These are phyloP conservation scores for Ardeotis arabs DNA, from an alignment of 2,113 vertebrate genomes.

Conservation along the genomic window DNA sequence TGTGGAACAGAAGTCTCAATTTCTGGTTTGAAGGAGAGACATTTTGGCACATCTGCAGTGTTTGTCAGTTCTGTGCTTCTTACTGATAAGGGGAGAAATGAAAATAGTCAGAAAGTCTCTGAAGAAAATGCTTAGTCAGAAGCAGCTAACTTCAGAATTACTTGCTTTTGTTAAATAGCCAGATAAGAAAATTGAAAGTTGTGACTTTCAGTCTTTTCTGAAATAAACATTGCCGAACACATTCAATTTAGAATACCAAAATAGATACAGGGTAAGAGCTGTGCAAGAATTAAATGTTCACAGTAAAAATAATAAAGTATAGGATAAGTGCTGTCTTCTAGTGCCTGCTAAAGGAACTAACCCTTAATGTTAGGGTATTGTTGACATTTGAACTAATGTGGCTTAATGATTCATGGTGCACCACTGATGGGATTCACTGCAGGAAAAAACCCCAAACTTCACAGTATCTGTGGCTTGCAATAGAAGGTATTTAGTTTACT, in stretches of 20 bases:
- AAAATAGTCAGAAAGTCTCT: not conserved
- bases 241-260: not conserved
- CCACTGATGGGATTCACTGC: not conserved
- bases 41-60: not conserved
- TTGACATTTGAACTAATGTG: not conserved
- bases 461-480: not conserved
- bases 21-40: not conserved
- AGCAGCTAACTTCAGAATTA: not conserved
- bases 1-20: not conserved
- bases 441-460: not conserved
- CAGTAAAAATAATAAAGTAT: not conserved
- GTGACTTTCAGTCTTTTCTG: not conserved
- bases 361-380: not conserved
- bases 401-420: not conserved
- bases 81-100: not conserved
- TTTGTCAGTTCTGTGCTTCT: not conserved
- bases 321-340: not conserved
- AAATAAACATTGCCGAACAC: not conserved
- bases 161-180: not conserved
- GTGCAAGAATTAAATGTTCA: not conserved
- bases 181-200: not conserved
- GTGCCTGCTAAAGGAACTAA: not conserved
- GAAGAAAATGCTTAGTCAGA: slow-evolving; percentile 14
- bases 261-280: not conserved
- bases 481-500: not conserved